A percentile compares a stretch with the other conserved stretches of the same genome.
Conservation (phyloP, 2,888 invertebrate genomes). For the Hofmannophila pseudospretella region DNA sequence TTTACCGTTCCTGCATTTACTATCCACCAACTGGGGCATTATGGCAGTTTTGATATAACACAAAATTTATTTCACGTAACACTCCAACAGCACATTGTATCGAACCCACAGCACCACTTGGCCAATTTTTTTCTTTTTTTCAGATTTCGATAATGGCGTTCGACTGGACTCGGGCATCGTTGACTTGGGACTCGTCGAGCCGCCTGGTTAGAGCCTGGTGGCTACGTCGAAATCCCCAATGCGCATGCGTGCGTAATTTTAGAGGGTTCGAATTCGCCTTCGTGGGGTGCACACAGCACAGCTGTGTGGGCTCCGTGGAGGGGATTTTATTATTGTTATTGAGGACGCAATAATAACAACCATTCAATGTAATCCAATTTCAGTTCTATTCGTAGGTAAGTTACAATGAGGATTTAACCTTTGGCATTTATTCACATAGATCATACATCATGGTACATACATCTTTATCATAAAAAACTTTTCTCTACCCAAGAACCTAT, state of each 20-base stretch:
- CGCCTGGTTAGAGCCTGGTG: too few relatives aligned
- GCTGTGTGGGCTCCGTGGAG: conserved; percentile 51
- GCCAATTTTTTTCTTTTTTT: conserved; percentile 20
- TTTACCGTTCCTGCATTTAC: conserved; percentile 63
- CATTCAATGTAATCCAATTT: neutral
- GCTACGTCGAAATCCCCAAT: conserved; percentile 48
- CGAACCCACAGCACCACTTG: conserved; percentile 22
- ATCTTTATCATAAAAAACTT: too few relatives aligned
- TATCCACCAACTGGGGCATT: conserved; percentile 65
- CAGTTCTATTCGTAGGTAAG: neutral
- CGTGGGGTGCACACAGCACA: conserved; percentile 59
- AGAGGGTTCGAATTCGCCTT: conserved; percentile 59
- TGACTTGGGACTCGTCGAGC: conserved; percentile 46
- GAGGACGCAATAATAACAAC: neutral
- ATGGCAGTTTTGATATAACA: conserved; percentile 25
- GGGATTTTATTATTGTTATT: conserved; percentile 19
- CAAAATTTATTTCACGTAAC: conserved; percentile 39
- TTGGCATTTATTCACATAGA: too few relatives aligned
- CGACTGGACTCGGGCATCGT: conserved; percentile 53
- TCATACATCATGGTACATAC: too few relatives aligned
- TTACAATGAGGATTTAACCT: too few relatives aligned
- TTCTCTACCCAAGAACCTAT: too few relatives aligned
- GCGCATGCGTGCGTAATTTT: conserved; percentile 68
- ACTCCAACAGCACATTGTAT: conserved; percentile 52
- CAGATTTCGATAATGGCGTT: conserved; percentile 37